Evolutionary conservation across 2,113 vertebrate species (phyloP).

Genomic region (Promerops cafer): DNA sequence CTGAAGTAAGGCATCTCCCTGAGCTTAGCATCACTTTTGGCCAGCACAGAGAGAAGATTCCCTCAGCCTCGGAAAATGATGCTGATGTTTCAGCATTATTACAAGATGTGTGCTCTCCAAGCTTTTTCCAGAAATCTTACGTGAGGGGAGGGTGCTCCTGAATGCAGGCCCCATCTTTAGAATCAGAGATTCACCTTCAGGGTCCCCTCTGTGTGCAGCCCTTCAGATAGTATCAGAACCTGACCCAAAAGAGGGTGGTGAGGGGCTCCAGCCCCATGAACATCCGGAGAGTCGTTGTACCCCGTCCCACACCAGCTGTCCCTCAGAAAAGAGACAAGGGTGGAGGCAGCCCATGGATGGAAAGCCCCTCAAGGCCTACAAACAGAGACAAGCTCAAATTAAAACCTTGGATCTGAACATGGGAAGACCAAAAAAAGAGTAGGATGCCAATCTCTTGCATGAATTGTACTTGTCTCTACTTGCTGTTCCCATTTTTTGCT

Average conservation of each 20-base stretch:
- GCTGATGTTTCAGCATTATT: neutral
- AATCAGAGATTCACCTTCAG: neutral
- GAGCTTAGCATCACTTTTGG: neutral
- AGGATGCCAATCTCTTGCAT: neutral
- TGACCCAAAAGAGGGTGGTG: neutral
- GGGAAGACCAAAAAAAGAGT: neutral
- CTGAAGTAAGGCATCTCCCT: neutral
- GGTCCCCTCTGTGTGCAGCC: too few species aligned
- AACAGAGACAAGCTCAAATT: neutral
- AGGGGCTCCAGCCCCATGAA: fast-evolving
- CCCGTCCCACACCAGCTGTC: neutral
- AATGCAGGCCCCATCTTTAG: neutral
- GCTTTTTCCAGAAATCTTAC: neutral
- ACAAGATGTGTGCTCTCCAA: neutral
- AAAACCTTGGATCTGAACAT: neutral
- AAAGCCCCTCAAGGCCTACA: fast-evolving
- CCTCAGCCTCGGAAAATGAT: neutral
- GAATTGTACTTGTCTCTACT: neutral
- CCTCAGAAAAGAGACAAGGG: neutral
- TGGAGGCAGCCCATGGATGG: neutral
- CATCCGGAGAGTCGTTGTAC: neutral
- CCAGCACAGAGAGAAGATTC: neutral
- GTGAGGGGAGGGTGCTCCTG: neutral
- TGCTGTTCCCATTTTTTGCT: neutral
- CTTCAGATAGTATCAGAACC: neutral